A percentile compares a stretch with the other conserved stretches of the same genome.
These are phyloP conservation scores for Myodes glareolus DNA, from an alignment of 2,113 vertebrate species.

Conservation along the genomic window DNA sequence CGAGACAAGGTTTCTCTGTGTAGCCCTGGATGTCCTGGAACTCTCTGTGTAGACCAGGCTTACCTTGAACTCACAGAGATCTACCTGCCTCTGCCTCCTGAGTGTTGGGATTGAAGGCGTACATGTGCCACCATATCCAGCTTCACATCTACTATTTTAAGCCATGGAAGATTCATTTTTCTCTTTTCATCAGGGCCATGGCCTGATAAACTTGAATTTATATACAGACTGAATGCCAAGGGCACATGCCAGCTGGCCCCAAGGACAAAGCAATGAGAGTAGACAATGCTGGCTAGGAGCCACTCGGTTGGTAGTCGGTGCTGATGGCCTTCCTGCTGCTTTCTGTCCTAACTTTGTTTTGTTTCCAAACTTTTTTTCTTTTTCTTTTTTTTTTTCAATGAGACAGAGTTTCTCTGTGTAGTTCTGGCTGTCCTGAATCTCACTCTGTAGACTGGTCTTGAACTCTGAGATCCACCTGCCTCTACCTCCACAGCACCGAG, in stretches of 20 bases:
- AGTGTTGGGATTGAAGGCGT: neutral
- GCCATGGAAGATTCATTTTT: neutral
- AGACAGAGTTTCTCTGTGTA: neutral
- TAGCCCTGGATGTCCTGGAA: neutral
- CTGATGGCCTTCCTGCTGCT: neutral
- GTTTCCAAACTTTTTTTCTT: neutral
- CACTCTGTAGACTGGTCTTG: neutral
- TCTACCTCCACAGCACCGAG: neutral
- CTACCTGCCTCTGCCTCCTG: neutral
- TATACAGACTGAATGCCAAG: constrained; percentile 59
- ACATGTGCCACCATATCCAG: neutral
- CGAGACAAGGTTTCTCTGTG: neutral
- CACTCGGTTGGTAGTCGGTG: accelerated
- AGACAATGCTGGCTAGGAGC: neutral
- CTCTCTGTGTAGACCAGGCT: neutral
- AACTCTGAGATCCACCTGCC: neutral
- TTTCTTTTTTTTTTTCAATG: neutral
- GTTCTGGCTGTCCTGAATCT: neutral
- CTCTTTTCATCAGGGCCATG: constrained; percentile 25
- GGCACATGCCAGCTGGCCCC: constrained; percentile 35
- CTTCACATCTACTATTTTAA: neutral
- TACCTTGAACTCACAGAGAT: neutral
- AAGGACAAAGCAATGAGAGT: constrained; percentile 44
- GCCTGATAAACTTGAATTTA: constrained; percentile 42
- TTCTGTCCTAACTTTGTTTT: neutral